Evolutionary conservation across 1,140 invertebrate genomes (phyloP).

Genomic region (Cardiocondyla obscurior): DNA sequence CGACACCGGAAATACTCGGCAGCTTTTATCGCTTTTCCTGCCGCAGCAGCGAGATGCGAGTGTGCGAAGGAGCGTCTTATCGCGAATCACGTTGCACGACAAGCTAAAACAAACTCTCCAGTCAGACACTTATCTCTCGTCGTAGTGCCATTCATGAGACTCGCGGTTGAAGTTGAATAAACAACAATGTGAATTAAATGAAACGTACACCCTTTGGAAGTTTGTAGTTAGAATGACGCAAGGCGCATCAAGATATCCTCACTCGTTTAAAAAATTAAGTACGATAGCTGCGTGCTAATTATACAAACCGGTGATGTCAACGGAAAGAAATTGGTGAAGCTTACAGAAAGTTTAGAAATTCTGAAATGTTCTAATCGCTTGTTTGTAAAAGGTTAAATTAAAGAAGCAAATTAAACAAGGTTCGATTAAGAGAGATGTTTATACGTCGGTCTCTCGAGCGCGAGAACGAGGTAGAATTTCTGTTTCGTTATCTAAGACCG

Average conservation of each 20-base stretch:
- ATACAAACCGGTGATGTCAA: not conserved
- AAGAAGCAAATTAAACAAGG: too few species aligned
- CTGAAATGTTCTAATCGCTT: too few species aligned
- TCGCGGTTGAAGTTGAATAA: not conserved
- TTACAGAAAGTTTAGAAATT: too few species aligned
- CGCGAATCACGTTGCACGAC: conserved; percentile 18
- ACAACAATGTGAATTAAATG: not conserved
- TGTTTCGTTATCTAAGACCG: too few species aligned
- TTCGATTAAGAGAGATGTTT: not conserved
- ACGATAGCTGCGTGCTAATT: not conserved
- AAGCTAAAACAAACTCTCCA: conserved; percentile 8
- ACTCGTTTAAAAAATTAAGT: not conserved
- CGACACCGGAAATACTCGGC: conserved; percentile 35
- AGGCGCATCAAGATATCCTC: not conserved
- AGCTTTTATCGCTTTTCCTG: conserved; percentile 39
- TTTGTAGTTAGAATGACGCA: not conserved
- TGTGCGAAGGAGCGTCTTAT: conserved; percentile 14
- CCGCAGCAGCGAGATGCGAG: not conserved
- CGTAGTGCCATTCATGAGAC: not conserved
- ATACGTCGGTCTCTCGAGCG: not conserved
- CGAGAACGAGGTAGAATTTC: too few species aligned
- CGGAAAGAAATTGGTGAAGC: too few species aligned
- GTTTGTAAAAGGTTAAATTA: too few species aligned
- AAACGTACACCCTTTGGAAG: not conserved
- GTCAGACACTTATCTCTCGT: conserved; percentile 22